phyloP scores from a whole-genome alignment of 2,888 invertebrate genomes.

The Andrena fulva region DNA sequence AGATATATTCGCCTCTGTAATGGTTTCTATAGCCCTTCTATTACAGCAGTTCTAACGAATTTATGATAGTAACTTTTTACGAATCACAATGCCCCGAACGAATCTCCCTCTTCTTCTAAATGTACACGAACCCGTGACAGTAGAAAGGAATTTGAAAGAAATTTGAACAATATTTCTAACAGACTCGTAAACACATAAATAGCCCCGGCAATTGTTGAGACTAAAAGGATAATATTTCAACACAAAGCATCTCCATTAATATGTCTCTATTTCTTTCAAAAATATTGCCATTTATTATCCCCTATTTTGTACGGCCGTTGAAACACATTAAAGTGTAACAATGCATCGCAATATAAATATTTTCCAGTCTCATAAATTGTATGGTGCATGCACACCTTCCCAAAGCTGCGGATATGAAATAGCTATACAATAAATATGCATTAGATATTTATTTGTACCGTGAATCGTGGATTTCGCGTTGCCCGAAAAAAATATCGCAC shows the following conservation, averaged over 20 bases:
- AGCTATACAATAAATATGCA: constrained; percentile 4
- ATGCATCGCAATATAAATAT: constrained; percentile 4
- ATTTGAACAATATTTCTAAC: neutral
- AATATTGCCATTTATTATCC: neutral
- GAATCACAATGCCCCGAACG: too few species aligned
- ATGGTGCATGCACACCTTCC: neutral
- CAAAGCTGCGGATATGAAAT: neutral
- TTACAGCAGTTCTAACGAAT: neutral
- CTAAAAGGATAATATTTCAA: neutral
- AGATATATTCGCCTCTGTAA: constrained; percentile 1
- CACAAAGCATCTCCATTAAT: neutral
- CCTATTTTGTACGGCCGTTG: neutral
- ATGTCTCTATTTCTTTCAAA: neutral
- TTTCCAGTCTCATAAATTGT: neutral
- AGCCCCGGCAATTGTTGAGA: neutral
- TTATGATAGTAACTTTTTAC: neutral
- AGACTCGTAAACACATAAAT: neutral
- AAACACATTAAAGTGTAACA: constrained; percentile 9
- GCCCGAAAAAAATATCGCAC: neutral
- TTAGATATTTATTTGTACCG: constrained; percentile 10
- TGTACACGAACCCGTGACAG: neutral
- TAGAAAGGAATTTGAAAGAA: neutral
- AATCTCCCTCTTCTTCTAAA: neutral
- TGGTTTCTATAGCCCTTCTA: neutral
- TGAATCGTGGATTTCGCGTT: neutral